These are phyloP conservation scores for Drosophila anomalata DNA, from an alignment of 2,888 invertebrate genomes.

Conservation along the genomic window DNA sequence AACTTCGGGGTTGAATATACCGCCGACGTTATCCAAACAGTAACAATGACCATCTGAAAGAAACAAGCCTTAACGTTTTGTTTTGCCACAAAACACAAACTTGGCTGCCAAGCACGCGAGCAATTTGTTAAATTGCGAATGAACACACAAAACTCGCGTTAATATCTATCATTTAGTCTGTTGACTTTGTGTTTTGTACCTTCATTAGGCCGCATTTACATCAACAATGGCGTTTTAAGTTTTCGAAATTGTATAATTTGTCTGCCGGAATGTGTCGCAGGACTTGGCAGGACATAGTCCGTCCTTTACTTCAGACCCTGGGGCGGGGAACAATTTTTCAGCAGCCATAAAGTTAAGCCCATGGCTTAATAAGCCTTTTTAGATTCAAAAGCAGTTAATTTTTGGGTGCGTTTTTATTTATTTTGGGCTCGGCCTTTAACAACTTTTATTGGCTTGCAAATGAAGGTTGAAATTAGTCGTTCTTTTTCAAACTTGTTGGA, in stretches of 20 bases:
- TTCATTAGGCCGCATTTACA: conserved; percentile 57
- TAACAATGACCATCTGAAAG: conserved; percentile 89
- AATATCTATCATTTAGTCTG: conserved; percentile 17
- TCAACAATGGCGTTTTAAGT: conserved; percentile 52
- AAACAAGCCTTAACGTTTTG: conserved; percentile 21
- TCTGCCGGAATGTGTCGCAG: conserved; percentile 1
- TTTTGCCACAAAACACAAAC: conserved; percentile 1
- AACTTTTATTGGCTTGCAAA: conserved; percentile 63
- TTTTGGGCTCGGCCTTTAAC: conserved; percentile 38
- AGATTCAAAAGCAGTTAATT: conserved; percentile 9
- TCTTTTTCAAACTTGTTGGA: conserved; percentile 35
- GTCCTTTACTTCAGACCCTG: background rate
- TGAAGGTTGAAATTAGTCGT: conserved; percentile 49
- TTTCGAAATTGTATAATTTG: conserved; percentile 51
- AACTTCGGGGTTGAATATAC: conserved; percentile 93
- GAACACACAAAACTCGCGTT: conserved; percentile 51
- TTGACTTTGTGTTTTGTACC: conserved; percentile 37
- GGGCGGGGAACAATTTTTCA: conserved; percentile 15
- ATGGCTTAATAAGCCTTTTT: conserved; percentile 59
- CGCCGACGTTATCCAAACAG: conserved; percentile 93
- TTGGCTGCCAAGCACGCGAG: conserved; percentile 48
- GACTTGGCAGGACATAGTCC: background rate
- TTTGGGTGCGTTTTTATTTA: conserved; percentile 8
- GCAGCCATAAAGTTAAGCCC: conserved; percentile 34
- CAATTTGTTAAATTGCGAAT: conserved; percentile 49